A percentile compares a stretch with the other conserved stretches of the same genome.
Evolutionary conservation across 2,797 vertebrate genomes (phyloP).

Genomic region (Oryzias sinensis): DNA sequence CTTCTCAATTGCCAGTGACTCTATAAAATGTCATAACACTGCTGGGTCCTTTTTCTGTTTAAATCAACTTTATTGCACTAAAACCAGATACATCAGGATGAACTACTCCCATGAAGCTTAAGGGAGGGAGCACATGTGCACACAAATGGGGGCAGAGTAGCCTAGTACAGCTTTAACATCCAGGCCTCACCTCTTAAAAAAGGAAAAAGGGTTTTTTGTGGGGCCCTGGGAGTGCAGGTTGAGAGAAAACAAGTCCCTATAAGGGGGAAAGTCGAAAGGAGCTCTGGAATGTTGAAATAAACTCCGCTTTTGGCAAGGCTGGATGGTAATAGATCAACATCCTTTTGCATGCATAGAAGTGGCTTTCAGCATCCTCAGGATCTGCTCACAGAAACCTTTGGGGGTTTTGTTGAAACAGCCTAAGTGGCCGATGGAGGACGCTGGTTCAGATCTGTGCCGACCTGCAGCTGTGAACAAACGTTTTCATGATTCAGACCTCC

Average conservation of each 20-base stretch:
- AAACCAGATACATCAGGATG: constrained; percentile 14
- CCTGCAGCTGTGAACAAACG: constrained; percentile 1
- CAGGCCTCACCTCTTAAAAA: constrained; percentile 58
- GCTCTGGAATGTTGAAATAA: constrained; percentile 67
- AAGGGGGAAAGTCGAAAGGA: constrained; percentile 48
- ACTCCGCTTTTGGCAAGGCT: constrained; percentile 56
- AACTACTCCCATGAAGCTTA: constrained; percentile 5
- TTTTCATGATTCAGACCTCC: too few relatives aligned
- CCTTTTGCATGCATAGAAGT: constrained; percentile 32
- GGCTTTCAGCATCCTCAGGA: constrained; percentile 14
- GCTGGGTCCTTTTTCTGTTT: constrained; percentile 37
- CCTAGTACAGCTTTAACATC: constrained; percentile 51
- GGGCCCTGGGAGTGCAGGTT: constrained; percentile 44
- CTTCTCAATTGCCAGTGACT: constrained; percentile 22
- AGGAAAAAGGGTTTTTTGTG: constrained; percentile 50
- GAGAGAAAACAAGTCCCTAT: constrained; percentile 69
- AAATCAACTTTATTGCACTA: constrained; percentile 52
- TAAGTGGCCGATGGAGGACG: constrained; percentile 46
- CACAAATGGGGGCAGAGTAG: constrained; percentile 5
- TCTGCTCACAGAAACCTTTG: constrained; percentile 1
- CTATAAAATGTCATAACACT: constrained; percentile 59
- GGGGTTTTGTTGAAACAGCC: constrained; percentile 26
- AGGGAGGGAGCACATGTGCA: constrained; percentile 19
- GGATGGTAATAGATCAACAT: constrained; percentile 59
- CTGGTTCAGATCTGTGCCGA: constrained; percentile 9